Base-by-base conservation (phyloP, 2,888 invertebrate genomes). In the Syritta pipiens region DNA sequence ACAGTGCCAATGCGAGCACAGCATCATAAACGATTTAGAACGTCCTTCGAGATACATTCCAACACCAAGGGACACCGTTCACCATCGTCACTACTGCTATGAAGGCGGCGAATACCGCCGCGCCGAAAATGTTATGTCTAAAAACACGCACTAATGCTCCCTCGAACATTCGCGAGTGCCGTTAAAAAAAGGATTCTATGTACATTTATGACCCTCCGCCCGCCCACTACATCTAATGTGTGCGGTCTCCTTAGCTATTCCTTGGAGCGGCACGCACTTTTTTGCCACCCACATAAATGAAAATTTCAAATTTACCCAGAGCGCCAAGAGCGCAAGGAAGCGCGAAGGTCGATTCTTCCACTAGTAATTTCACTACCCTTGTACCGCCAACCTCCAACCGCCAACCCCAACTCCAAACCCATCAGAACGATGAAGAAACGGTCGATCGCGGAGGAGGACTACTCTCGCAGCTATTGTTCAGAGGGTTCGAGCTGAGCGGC, bases 181-280 rank as follows among this genome's bases (percentile, higher is more conserved):
- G 72, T 77, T 77, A 77, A 77, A 77, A 77, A 77, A 77, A 77
- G 77, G 77, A 77, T 77, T 77, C 77, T 77, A 77, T 72, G 77
- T 77, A 77, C 77, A 77, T 77, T 77, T 77, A 77, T 77, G 77
- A 71, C 65, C 59, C 65, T 53, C 77, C 68, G 14, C 44, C 63
- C 19, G 10, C 26, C 22, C 14, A 17, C 17, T 17, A 17, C 37
- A 6, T 12, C 35, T 12, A 35, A 28, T 28, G 7, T 17, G 4
- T 6, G 37, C 4, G 2, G 35, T 3, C 14, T 48, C 49, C 32
- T 59, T 37, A 51, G 71, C 63, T 71, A 65, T 71, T 71, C 55
- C 62, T 69, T 57, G 19, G 42, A 53, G 53, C 49, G 65, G 69
- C 51, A 69, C 69, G 60, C 69, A 69, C 51, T 69, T 53, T n/a